Percentiles rank a stretch among this genome's conserved stretches.
These are phyloP conservation scores for Pandemis corylana DNA, from an alignment of 2,888 invertebrate species.

Conservation along the genomic window DNA sequence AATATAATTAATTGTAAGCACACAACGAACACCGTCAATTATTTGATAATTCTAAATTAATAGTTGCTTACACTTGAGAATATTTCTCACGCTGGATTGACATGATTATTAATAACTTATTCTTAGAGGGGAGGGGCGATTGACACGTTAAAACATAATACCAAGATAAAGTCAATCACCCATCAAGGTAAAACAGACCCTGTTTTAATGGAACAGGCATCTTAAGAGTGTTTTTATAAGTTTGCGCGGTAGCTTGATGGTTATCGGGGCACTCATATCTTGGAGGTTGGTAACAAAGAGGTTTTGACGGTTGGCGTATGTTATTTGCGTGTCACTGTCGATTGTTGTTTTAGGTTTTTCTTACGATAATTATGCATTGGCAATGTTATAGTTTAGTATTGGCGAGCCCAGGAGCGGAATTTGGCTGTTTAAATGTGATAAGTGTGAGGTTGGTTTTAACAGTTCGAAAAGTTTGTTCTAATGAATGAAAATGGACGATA, in stretches of 20 bases:
- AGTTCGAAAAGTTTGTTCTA: no score
- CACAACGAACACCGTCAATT: slow-evolving; percentile 74
- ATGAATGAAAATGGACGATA: no score
- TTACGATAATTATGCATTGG: slow-evolving; percentile 48
- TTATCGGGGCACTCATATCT: slow-evolving; percentile 70
- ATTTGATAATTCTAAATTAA: slow-evolving; percentile 79
- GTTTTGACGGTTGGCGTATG: slow-evolving; percentile 71
- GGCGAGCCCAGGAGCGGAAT: slow-evolving; percentile 4
- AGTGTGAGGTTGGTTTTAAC: neutral
- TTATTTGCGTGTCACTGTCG: slow-evolving; percentile 76
- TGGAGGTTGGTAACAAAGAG: slow-evolving; percentile 76
- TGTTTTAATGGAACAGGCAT: slow-evolving; percentile 46
- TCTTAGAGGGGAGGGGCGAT: slow-evolving; percentile 68
- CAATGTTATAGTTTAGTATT: slow-evolving; percentile 44
- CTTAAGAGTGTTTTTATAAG: slow-evolving; percentile 43
- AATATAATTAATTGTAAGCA: slow-evolving; percentile 75
- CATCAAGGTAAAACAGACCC: slow-evolving; percentile 45
- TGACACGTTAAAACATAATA: slow-evolving; percentile 77
- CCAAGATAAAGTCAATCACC: slow-evolving; percentile 47
- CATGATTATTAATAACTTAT: slow-evolving; percentile 78
- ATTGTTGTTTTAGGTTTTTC: slow-evolving; percentile 44
- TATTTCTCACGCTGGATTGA: slow-evolving; percentile 81
- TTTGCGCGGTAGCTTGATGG: slow-evolving; percentile 61
- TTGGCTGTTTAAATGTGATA: neutral
- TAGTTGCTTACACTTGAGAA: slow-evolving; percentile 71